These are phyloP conservation scores for Anoplius nigerrimus DNA, from an alignment of 2,888 invertebrate genomes.

Conservation along the genomic window DNA sequence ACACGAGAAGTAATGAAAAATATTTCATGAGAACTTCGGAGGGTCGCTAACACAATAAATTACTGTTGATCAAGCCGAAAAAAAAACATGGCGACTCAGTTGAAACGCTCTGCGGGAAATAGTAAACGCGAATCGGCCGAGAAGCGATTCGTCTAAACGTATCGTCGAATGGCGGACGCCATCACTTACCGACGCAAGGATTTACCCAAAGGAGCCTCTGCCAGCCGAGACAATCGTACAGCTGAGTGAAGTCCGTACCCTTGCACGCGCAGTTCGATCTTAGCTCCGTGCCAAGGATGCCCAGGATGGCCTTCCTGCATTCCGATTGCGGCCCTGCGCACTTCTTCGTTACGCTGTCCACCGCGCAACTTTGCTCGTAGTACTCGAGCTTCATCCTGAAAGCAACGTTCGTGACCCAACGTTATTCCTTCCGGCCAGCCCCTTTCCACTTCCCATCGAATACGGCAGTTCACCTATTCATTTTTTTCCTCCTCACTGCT, in stretches of 20 bases:
- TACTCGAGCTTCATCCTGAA: slow-evolving; percentile 87
- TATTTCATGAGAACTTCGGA: too few species aligned
- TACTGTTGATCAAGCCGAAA: too few species aligned
- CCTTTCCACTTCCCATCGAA: too few species aligned
- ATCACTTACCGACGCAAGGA: slow-evolving; percentile 90
- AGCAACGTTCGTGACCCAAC: neutral
- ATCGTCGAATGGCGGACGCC: neutral
- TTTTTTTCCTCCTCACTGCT: too few species aligned
- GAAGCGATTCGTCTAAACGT: neutral
- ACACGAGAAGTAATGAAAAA: too few species aligned
- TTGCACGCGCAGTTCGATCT: slow-evolving; percentile 92
- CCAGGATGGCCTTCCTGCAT: slow-evolving; percentile 90
- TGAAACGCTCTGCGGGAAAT: neutral
- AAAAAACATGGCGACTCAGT: neutral
- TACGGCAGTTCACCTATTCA: too few species aligned
- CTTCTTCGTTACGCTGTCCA: slow-evolving; percentile 91
- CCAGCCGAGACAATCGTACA: slow-evolving; percentile 94
- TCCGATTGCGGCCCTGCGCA: slow-evolving; percentile 91
- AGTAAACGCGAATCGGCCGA: neutral
- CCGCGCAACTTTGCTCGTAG: slow-evolving; percentile 94
- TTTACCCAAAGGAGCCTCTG: slow-evolving; percentile 93
- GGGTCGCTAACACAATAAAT: too few species aligned
- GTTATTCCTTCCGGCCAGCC: too few species aligned
- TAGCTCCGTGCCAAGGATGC: slow-evolving; percentile 92
- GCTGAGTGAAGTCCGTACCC: slow-evolving; percentile 88